Conservation (phyloP, 23 tunicate genomes). For the Diplosoma virens region DNA sequence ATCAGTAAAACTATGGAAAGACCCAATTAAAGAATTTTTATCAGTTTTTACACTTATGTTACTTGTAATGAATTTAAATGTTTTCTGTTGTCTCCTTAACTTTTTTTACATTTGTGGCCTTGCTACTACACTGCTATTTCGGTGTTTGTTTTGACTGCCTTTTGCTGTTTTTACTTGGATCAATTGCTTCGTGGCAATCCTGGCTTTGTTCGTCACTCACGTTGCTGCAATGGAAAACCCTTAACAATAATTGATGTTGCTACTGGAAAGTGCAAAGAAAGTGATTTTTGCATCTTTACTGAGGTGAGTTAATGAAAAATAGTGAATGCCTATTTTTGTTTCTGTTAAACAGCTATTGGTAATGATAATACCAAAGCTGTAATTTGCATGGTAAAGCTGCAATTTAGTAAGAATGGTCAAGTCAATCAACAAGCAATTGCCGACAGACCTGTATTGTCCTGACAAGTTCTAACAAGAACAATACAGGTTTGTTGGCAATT, state of each 20-base stretch:
- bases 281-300: slow-evolving; percentile 66
- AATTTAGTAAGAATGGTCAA: too few species aligned
- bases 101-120: slow-evolving; percentile 54
- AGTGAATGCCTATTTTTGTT: not conserved
- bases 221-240: slow-evolving; percentile 7
- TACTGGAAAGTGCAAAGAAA: slow-evolving; percentile 52
- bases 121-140: slow-evolving; percentile 9
- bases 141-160: not conserved
- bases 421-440: too few species aligned
- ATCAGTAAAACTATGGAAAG: too few species aligned
- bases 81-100: not conserved
- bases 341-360: too few species aligned
- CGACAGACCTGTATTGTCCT: not conserved
- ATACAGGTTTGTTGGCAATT: too few species aligned
- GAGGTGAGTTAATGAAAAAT: slow-evolving; percentile 33
- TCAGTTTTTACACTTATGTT: too few species aligned
- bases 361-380: too few species aligned
- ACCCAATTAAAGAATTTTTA: too few species aligned
- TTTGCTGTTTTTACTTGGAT: slow-evolving; percentile 25
- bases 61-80: too few species aligned
- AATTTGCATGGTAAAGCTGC: too few species aligned
- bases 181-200: slow-evolving; percentile 59
- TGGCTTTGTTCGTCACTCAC: slow-evolving; percentile 35
- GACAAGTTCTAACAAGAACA: too few species aligned
- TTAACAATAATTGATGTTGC: slow-evolving; percentile 66